phyloP scores from a whole-genome alignment of 2,113 vertebrate genomes.

The Hucho hucho region DNA sequence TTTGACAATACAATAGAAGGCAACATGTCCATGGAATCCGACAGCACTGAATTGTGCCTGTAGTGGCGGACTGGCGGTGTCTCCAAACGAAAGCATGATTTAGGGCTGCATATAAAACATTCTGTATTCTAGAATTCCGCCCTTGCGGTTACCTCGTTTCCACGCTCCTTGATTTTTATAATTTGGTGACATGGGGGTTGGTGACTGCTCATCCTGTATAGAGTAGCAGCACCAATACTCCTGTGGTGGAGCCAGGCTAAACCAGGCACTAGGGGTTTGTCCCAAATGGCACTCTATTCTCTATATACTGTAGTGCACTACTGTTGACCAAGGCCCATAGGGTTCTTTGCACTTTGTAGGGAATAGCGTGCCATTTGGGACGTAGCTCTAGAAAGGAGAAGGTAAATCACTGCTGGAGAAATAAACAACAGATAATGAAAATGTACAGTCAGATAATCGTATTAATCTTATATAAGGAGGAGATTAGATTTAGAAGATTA shows the following conservation, averaged over 20 bases:
- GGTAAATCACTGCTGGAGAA: neutral
- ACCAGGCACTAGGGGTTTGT: too few species aligned
- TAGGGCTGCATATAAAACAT: neutral
- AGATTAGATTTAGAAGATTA: neutral
- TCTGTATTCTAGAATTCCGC: neutral
- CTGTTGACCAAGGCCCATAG: too few species aligned
- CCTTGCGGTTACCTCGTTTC: neutral
- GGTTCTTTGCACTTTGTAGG: too few species aligned
- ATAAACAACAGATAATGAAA: neutral
- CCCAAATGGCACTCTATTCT: too few species aligned
- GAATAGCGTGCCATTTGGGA: neutral
- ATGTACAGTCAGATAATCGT: neutral
- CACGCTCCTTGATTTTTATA: neutral
- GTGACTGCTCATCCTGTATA: neutral
- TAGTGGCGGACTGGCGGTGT: too few species aligned
- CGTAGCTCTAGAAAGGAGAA: neutral
- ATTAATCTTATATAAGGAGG: neutral
- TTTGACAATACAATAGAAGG: neutral
- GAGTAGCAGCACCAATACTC: neutral
- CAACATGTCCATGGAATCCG: neutral
- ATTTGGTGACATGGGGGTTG: neutral
- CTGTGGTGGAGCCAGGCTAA: neutral
- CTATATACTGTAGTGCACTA: too few species aligned
- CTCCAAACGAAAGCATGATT: too few species aligned
- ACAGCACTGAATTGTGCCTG: too few species aligned